Percentiles rank a stretch among this genome's conserved stretches.
Conservation (phyloP, 2,888 invertebrate species). For the Epirrhoe alternata region DNA sequence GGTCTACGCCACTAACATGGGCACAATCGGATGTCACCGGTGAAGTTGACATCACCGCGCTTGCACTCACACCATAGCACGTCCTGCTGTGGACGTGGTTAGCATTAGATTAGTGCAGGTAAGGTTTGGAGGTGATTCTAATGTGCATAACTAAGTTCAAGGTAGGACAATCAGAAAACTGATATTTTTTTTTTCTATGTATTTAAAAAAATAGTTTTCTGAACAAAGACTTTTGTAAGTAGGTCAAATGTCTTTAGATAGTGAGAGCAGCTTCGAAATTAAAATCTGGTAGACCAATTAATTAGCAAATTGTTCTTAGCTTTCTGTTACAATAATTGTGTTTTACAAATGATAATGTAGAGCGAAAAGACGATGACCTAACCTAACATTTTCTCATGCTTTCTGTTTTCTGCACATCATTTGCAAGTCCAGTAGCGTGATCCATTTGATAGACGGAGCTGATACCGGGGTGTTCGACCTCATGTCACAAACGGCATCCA, state of each 20-base stretch:
- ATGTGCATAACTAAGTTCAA: not conserved
- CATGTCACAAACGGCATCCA: slow-evolving; percentile 58
- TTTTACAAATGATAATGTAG: not conserved
- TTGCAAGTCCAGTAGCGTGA: slow-evolving; percentile 50
- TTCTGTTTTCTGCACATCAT: slow-evolving; percentile 31
- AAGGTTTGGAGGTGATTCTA: slow-evolving; percentile 15
- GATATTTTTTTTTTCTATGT: no score
- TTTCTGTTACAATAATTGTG: no score
- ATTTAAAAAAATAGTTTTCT: no score
- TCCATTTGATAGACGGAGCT: slow-evolving; percentile 45
- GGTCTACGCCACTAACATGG: slow-evolving; percentile 68
- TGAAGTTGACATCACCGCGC: slow-evolving; percentile 69
- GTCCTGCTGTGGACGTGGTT: slow-evolving; percentile 71
- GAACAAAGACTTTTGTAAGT: no score
- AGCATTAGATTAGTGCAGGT: slow-evolving; percentile 52
- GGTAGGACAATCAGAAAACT: no score
- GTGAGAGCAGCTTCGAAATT: no score
- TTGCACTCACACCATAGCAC: slow-evolving; percentile 53
- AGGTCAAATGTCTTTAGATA: no score
- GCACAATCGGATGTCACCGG: slow-evolving; percentile 70
- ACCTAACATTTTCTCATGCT: slow-evolving; percentile 13
- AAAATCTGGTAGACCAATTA: no score
- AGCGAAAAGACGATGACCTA: not conserved
- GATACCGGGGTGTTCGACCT: slow-evolving; percentile 52
- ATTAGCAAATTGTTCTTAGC: no score